phyloP scores from a whole-genome alignment of 2,888 invertebrate genomes.

The Beris chalybata region DNA sequence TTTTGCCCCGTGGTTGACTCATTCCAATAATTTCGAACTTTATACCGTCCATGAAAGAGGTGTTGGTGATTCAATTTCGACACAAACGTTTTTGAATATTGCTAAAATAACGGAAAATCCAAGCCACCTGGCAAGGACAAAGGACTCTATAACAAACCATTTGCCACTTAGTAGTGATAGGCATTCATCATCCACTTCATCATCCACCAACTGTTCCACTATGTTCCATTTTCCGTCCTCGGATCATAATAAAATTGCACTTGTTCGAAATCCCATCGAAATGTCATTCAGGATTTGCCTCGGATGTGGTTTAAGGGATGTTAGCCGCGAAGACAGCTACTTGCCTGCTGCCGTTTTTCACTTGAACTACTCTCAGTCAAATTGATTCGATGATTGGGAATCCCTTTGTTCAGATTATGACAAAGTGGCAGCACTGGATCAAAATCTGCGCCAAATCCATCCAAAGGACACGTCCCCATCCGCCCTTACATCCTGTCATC shows the following conservation, averaged over 20 bases:
- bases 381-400: slow-evolving; percentile 5
- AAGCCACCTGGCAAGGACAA: no score
- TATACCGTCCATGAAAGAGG: no score
- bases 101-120: no score
- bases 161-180: no score
- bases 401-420: slow-evolving; percentile 11
- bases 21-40: no score
- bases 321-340: slow-evolving; percentile 20
- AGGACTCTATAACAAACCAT: no score
- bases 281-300: slow-evolving; percentile 33
- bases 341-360: slow-evolving; percentile 12
- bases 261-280: slow-evolving; percentile 32
- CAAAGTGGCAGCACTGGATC: slow-evolving; percentile 23
- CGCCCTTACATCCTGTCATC: slow-evolving; percentile 27
- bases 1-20: no score
- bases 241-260: slow-evolving; percentile 20
- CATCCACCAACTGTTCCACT: no score
- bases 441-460: slow-evolving; percentile 16
- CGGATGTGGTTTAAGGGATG: slow-evolving; percentile 35
- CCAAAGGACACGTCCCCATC: neutral
- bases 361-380: slow-evolving; percentile 11
- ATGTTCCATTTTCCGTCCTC: no score
- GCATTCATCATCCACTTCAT: no score
- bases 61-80: no score
- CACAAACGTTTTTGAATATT: no score